Evolutionary conservation across 1,140 invertebrate species (phyloP), one percentile per base, ranked within the genome.

Genomic region (Nymphalis io): DNA sequence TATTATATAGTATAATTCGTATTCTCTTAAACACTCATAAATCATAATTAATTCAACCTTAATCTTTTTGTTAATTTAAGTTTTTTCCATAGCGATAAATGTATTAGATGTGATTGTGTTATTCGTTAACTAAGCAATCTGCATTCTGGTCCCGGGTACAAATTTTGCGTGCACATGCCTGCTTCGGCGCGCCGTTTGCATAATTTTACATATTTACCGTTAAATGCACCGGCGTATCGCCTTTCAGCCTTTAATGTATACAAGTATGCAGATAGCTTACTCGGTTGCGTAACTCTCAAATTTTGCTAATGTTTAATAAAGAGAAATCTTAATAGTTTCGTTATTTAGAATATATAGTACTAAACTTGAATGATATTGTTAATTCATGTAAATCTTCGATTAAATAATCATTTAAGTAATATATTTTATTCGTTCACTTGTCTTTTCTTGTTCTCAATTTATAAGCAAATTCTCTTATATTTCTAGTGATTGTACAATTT

Each of bases 171-270:
- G 75, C 79, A 53, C 48, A 72, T 73, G 78, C 73, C 70, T 76
- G 71, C 72, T 73, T 68, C 78, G 68, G 74, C 61, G 71, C 72
- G 73, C 74, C 77, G 75, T 89, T 87, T 83, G 87, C 86, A 89
- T 89, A 88, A 87, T 79, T 89, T 87, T 85, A 76, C 85, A 89
- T 87, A 84, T 85, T 87, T 78, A 79, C 81, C 78, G 80, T 81
- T 82, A 83, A 81, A 81, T 80, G 81, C 79, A 77, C 63, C 75
- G 66, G 64, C 73, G 69, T 75, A 63, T 73, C 67, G 60, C 59
- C 62, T 66, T 64, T 69, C 51, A 57, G 53, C 42, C 44, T 69
- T 72, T 66, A 69, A 68, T 72, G 60, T 64, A 70, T 74, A 60
- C 69, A 68, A 60, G 69, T 70, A 75, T 72, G 63, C 61, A 67